Conservation (phyloP, 2,888 invertebrate species). For the Desoria tigrina region DNA sequence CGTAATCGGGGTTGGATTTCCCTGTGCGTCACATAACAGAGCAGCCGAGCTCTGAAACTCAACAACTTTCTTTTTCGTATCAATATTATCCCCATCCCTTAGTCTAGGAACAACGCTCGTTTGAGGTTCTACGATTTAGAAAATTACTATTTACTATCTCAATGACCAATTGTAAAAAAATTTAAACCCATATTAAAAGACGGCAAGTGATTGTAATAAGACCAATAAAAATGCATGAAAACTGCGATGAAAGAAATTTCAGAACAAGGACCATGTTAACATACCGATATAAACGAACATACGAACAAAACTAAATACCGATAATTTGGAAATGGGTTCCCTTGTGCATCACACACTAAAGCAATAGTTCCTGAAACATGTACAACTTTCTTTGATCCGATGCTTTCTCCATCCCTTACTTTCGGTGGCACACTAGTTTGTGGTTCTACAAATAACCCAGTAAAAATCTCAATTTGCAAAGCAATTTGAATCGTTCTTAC, state of each 20-base stretch:
- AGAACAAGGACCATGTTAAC: too few species aligned
- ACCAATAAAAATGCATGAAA: not conserved
- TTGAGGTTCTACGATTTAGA: slow-evolving; percentile 62
- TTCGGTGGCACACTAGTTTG: slow-evolving; percentile 50
- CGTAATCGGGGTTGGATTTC: slow-evolving; percentile 50
- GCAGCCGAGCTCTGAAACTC: slow-evolving; percentile 20
- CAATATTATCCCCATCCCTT: slow-evolving; percentile 57
- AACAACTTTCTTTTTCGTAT: slow-evolving; percentile 33
- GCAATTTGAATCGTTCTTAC: not conserved
- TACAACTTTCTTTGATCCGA: slow-evolving; percentile 40
- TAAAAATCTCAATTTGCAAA: not conserved
- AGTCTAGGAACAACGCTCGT: slow-evolving; percentile 62
- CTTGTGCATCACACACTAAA: slow-evolving; percentile 52
- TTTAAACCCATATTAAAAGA: slow-evolving; percentile 6
- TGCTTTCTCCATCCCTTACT: slow-evolving; percentile 48
- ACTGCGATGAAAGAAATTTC: too few species aligned
- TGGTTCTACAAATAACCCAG: slow-evolving; percentile 40
- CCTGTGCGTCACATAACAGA: slow-evolving; percentile 52
- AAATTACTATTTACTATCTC: not conserved
- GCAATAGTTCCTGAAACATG: slow-evolving; percentile 34
- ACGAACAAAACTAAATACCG: too few species aligned
- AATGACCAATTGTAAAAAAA: not conserved
- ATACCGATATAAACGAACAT: too few species aligned
- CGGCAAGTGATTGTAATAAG: slow-evolving; percentile 7
- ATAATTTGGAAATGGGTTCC: slow-evolving; percentile 50